Evolutionary conservation across 2,888 invertebrate species (phyloP), one percentile per base, ranked within the genome.

Genomic region (Drosophila koepferae): DNA sequence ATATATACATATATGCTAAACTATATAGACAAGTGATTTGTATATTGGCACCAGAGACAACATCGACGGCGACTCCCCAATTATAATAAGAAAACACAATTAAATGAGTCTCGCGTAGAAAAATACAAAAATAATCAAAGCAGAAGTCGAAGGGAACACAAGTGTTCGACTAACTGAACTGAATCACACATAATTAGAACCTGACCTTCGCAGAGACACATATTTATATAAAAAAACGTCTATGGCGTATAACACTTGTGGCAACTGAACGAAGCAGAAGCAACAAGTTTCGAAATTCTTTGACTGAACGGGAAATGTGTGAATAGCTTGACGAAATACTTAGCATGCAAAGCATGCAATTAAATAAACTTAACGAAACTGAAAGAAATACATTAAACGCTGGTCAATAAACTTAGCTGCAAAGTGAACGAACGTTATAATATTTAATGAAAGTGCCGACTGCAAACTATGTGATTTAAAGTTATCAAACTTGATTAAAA

Each of bases 161-260:
- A 72, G 77, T 80, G 78, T 74, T 63, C 16, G 51, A 31, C 54
- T 56, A 54, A 62, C 36, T 34, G 43, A 49, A 62, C 36, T 34
- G 43, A 56, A 58, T 53, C 36, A 43, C 36, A 80, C 54, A 58
- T 53, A 80, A 65, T 64, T 58, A 70, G 70, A 74, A 73, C 46
- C 43, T 73, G 88, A 84, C 86, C 88, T 87, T 83, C 74, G 59
- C 61, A 18, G 18, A 51, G 58, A 54, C 59, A 54, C 59, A 51
- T 40, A 51, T 63, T 63, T 61, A 34, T n/a, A 49, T 8, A 43
- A 6, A 14, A 6, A 38, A 38, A 1, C 28, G 53, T 54, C 60
- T 53, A 62, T 43, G 40, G 18, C 40, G 46, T 59, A 68, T 58
- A 56, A 64, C 65, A 72, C 68, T 74, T 66, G 74, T 61, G 74